Percentiles rank a stretch among this genome's conserved stretches.
Evolutionary conservation across 1,140 invertebrate species (phyloP).

Genomic region (Drosophila bocqueti): DNA sequence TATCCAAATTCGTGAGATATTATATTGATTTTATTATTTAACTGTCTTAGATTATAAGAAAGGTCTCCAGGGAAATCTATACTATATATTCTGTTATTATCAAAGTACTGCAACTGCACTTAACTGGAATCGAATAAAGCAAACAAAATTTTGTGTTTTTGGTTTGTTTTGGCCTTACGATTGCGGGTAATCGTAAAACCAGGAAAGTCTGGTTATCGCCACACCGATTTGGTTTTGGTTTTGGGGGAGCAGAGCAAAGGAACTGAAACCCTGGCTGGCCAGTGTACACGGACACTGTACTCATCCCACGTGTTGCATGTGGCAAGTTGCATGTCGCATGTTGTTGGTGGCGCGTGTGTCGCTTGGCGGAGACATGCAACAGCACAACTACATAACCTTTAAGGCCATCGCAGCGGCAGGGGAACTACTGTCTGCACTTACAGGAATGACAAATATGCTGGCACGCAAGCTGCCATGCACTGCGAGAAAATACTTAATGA

Average conservation of each 20-base stretch:
- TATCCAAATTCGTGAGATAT: background rate
- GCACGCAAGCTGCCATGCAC: conserved; percentile 57
- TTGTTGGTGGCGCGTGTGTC: conserved; percentile 49
- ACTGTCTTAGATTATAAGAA: too few relatives aligned
- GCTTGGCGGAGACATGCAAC: conserved; percentile 65
- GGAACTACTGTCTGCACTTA: conserved; percentile 29
- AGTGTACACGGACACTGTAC: conserved; percentile 4
- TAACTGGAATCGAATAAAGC: conserved; percentile 25
- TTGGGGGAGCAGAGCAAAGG: background rate
- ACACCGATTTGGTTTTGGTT: background rate
- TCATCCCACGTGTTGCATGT: conserved; percentile 32
- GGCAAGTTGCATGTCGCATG: conserved; percentile 39
- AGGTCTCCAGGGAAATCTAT: background rate
- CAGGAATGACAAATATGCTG: conserved; percentile 75
- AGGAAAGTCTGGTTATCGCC: conserved; percentile 23
- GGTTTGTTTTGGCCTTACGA: conserved; percentile 12
- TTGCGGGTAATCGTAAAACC: background rate
- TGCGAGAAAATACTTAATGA: conserved; percentile 3
- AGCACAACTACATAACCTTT: conserved; percentile 69
- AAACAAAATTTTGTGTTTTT: conserved; percentile 31
- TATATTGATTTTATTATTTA: background rate
- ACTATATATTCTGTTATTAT: background rate
- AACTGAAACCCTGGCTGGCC: background rate
- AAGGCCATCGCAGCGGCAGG: conserved; percentile 57
- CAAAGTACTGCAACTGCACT: conserved; percentile 17